Evolutionary conservation across 2,888 invertebrate genomes (phyloP), one percentile per base, ranked within the genome.

Genomic region (Trilocha varians): DNA sequence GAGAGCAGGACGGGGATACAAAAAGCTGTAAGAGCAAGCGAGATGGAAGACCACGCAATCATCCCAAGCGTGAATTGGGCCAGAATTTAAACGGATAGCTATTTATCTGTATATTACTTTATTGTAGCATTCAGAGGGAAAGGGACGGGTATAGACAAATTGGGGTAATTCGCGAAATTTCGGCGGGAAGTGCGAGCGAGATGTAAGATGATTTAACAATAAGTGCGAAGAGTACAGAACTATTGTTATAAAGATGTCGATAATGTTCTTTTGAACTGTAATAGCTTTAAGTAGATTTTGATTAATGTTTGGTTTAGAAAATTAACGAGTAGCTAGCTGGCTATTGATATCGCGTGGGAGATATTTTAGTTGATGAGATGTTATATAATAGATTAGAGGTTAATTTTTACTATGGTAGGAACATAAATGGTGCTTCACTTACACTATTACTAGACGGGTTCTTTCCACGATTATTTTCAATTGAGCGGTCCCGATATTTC

Each of bases 71-170:
- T 74, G 78, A 85, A 83, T 78, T 78, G 78, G 75, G 74, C 68
- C 76, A 73, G 82, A 84, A 78, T 83, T 84, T 82, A 80, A 85
- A 75, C 76, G 80, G 74, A 78, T 73, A 77, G 72, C 77, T 74
- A 79, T 78, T 79, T 79, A 76, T 84, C 78, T 70, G 70, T 76
- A 73, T 77, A 84, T 85, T 85, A 85, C 83, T 85, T 84, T 85
- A 84, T 84, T 79, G 84, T 79, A 68, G 77, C 70, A 85, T 85
- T 85, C 83, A 62, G 80, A 55, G 71, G 50, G 71, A 78, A 49
- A 49, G 61, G 57, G 78, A 78, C 44, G 49, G 65, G 45, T 54
- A 63, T 53, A 50, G 55, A 63, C 50, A 76, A 76, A 74, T 70
- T 74, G 70, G 69, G 69, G 70, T 68, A 34, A 38, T 42, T 32